Percentiles rank a stretch among this genome's conserved stretches.
Conservation (phyloP, 2,113 vertebrate genomes). For the Callorhinus ursinus region DNA sequence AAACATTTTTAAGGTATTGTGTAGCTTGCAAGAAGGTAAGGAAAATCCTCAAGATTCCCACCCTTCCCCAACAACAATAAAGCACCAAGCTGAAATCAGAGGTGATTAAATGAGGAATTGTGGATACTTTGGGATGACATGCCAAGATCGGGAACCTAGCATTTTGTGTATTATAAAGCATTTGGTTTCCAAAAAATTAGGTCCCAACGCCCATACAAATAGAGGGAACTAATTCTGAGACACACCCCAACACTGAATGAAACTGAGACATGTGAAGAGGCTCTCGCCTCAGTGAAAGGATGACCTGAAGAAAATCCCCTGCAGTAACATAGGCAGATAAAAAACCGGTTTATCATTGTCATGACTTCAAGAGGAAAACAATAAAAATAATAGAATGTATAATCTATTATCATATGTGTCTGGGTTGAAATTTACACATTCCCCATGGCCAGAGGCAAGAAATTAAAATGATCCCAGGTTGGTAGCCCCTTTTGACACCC, state of each 20-base stretch:
- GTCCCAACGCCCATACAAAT: background rate
- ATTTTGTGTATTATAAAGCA: background rate
- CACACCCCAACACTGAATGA: background rate
- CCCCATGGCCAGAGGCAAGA: background rate
- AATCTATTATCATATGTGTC: background rate
- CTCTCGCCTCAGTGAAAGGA: background rate
- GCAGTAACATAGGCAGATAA: background rate
- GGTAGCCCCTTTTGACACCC: background rate
- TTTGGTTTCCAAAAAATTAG: background rate
- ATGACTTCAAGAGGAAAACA: background rate
- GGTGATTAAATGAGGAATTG: background rate
- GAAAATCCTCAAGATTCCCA: background rate
- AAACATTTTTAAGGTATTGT: conserved; percentile 12
- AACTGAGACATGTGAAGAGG: background rate
- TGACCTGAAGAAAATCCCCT: background rate
- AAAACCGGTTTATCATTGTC: background rate
- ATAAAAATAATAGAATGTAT: background rate
- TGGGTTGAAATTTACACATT: background rate
- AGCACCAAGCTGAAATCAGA: conserved; percentile 16
- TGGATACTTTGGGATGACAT: background rate
- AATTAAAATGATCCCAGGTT: background rate
- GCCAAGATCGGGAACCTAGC: background rate
- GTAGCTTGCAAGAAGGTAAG: background rate
- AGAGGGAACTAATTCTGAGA: background rate
- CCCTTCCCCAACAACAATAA: background rate